A percentile compares a stretch with the other conserved stretches of the same genome.
phyloP scores from a whole-genome alignment of 2,888 invertebrate species.

The Hemicrepidius hirtus region DNA sequence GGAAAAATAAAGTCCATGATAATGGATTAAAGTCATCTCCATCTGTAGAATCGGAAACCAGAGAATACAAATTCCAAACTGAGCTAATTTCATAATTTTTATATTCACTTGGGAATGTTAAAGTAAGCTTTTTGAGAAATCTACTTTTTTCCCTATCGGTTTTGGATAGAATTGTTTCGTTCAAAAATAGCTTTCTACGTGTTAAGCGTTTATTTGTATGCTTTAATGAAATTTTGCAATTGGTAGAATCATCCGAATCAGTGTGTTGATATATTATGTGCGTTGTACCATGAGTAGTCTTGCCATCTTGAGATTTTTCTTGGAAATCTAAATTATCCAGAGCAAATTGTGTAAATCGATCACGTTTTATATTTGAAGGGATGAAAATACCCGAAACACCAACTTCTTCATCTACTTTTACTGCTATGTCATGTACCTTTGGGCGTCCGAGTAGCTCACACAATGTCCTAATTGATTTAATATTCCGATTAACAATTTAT shows the following conservation, averaged over 20 bases:
- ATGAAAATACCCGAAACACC: background rate
- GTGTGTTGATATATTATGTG: constrained; percentile 1
- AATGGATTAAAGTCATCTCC: background rate
- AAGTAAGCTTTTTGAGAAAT: background rate
- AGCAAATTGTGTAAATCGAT: background rate
- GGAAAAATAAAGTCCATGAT: background rate
- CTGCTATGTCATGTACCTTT: background rate
- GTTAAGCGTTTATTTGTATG: background rate
- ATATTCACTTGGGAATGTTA: background rate
- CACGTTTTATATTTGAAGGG: background rate
- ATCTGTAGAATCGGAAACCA: background rate
- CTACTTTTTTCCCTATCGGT: background rate
- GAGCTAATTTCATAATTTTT: background rate
- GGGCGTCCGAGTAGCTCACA: background rate
- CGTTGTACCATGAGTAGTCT: constrained; percentile 2
- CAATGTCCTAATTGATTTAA: constrained; percentile 3
- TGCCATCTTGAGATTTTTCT: background rate
- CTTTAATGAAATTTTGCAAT: background rate
- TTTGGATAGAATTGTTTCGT: background rate
- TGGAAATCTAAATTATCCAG: background rate
- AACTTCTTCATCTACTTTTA: background rate
- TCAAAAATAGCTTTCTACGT: background rate
- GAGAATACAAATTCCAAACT: background rate
- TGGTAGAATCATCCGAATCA: background rate
- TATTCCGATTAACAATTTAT: background rate